phyloP scores from a whole-genome alignment of 53 echinoderm and acorn worm genomes.

The Echinarachnius parma region DNA sequence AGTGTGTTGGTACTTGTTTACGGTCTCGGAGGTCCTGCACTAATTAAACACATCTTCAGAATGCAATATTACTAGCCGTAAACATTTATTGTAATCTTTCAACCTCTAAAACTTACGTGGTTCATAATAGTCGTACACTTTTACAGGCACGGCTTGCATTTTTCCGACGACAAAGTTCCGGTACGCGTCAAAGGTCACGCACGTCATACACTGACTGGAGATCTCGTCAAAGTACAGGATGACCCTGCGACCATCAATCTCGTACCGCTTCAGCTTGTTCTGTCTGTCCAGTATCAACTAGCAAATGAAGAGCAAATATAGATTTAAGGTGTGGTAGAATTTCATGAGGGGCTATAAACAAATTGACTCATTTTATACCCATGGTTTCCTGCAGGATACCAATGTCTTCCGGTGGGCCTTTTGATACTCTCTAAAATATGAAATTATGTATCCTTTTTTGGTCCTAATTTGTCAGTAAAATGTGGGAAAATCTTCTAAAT shows the following conservation, averaged over 20 bases:
- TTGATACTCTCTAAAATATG: too few species aligned
- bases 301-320: background rate
- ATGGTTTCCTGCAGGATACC: too few species aligned
- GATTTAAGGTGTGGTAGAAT: background rate
- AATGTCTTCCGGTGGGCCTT: too few species aligned
- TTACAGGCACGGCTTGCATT: slow-evolving; percentile 84
- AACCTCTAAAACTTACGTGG: slow-evolving; percentile 74
- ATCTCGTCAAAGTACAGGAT: slow-evolving; percentile 99
- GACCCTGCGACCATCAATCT: slow-evolving; percentile 84
- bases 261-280: slow-evolving; percentile 86
- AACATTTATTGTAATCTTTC: too few species aligned
- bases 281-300: slow-evolving; percentile 77
- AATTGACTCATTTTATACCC: too few species aligned
- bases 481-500: too few species aligned
- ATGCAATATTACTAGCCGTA: too few species aligned
- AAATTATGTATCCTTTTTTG: too few species aligned
- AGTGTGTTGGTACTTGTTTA: slow-evolving; percentile 72
- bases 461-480: too few species aligned
- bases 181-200: slow-evolving; percentile 77
- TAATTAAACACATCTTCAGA: too few species aligned
- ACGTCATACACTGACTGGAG: slow-evolving; percentile 96
- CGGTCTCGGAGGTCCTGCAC: too few species aligned
- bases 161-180: slow-evolving; percentile 83
- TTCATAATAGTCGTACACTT: slow-evolving; percentile 96
- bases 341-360: too few species aligned